A percentile compares a stretch with the other conserved stretches of the same genome.
phyloP scores from a whole-genome alignment of 2,797 vertebrate genomes.

The Darevskia mixta region DNA sequence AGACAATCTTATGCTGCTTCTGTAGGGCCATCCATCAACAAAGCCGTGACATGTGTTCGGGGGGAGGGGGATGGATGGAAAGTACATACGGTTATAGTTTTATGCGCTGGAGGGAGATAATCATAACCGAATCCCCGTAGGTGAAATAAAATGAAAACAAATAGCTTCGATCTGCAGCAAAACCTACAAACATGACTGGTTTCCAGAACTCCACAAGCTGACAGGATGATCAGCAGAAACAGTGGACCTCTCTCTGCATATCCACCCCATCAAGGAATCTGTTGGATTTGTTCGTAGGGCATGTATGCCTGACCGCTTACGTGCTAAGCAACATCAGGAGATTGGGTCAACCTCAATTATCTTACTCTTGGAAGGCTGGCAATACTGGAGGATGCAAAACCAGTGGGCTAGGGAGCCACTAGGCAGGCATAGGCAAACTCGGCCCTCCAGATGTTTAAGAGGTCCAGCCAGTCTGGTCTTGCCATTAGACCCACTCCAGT shows the following conservation, averaged over 20 bases:
- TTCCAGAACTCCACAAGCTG: slow-evolving; percentile 47
- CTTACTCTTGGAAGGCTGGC: background rate
- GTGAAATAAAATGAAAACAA: slow-evolving; percentile 57
- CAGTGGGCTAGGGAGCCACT: background rate
- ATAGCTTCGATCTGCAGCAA: slow-evolving; percentile 42
- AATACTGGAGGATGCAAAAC: background rate
- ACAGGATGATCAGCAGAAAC: slow-evolving; percentile 40
- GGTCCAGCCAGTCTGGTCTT: no score
- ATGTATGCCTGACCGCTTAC: no score
- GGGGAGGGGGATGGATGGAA: slow-evolving; percentile 34
- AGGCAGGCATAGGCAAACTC: no score
- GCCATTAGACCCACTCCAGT: no score
- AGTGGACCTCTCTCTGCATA: background rate
- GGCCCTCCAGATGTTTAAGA: no score
- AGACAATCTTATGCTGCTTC: slow-evolving; percentile 53
- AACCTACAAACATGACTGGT: slow-evolving; percentile 35
- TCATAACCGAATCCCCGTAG: slow-evolving; percentile 46
- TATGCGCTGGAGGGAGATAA: slow-evolving; percentile 32
- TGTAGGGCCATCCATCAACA: slow-evolving; percentile 48
- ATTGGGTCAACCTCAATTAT: background rate
- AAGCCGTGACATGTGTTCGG: slow-evolving; percentile 25
- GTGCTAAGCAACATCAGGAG: background rate
- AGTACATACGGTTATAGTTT: slow-evolving; percentile 30
- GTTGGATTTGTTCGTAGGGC: background rate
- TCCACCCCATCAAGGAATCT: slow-evolving; percentile 16